Evolutionary conservation across 2,113 vertebrate species (phyloP).

Genomic region (Heloderma charlesbogerti): DNA sequence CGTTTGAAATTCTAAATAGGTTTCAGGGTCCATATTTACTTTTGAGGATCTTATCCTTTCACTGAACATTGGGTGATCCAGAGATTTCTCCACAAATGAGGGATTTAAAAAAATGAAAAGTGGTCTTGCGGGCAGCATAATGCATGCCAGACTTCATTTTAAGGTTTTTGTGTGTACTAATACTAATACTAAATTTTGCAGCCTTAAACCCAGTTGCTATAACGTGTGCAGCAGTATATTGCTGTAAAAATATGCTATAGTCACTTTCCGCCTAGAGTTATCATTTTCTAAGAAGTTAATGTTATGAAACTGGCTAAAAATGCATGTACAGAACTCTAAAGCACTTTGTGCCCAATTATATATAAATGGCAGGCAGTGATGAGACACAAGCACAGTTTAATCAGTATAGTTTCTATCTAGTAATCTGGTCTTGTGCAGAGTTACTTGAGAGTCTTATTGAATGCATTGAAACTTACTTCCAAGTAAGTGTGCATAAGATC

Average conservation of each 20-base stretch:
- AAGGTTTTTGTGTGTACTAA: background rate
- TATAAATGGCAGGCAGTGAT: background rate
- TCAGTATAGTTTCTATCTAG: background rate
- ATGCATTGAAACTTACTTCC: background rate
- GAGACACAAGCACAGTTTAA: background rate
- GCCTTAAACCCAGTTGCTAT: background rate
- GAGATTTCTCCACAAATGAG: background rate
- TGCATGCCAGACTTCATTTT: background rate
- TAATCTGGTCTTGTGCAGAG: background rate
- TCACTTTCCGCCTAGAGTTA: background rate
- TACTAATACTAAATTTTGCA: background rate
- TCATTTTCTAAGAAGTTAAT: background rate
- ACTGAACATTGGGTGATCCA: background rate
- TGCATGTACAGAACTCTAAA: background rate
- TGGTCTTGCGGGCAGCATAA: background rate
- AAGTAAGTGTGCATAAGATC: background rate
- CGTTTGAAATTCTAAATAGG: background rate
- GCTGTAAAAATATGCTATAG: background rate
- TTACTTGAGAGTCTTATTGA: background rate
- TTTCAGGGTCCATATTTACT: background rate
- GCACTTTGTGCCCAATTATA: background rate
- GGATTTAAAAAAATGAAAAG: background rate
- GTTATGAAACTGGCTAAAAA: background rate
- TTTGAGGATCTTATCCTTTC: background rate
- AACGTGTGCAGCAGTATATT: background rate